A percentile compares a stretch with the other conserved stretches of the same genome.
phyloP scores from a whole-genome alignment of 1,140 invertebrate genomes.

The Bombus huntii region DNA sequence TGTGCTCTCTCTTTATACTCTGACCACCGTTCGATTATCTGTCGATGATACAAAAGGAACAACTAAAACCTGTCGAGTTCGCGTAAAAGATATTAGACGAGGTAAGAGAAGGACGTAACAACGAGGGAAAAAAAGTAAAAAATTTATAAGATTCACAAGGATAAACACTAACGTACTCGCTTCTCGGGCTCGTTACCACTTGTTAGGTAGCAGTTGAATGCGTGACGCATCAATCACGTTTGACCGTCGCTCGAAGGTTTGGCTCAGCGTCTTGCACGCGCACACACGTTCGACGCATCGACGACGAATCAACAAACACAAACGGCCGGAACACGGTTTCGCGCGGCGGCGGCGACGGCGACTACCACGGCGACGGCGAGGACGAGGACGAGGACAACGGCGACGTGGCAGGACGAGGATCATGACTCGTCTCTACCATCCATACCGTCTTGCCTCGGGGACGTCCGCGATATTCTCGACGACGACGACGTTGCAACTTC shows the following conservation, averaged over 20 bases:
- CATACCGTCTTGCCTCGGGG: slow-evolving; percentile 37
- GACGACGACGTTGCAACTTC: not conserved
- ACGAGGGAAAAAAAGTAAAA: not conserved
- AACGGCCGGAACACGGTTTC: slow-evolving; percentile 29
- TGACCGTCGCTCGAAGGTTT: slow-evolving; percentile 18
- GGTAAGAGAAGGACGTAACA: not conserved
- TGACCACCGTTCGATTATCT: not conserved
- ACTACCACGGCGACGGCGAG: slow-evolving; percentile 31
- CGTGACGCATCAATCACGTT: slow-evolving; percentile 46
- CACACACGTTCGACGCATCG: slow-evolving; percentile 19
- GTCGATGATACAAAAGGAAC: not conserved
- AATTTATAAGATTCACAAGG: too few species aligned
- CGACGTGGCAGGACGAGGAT: slow-evolving; percentile 41
- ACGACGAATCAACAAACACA: slow-evolving; percentile 32
- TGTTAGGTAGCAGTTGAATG: slow-evolving; percentile 42
- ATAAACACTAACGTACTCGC: slow-evolving; percentile 32
- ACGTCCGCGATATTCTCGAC: slow-evolving; percentile 23
- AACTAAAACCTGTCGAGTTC: not conserved
- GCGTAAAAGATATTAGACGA: not conserved
- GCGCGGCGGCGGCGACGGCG: slow-evolving; percentile 46
- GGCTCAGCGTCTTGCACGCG: slow-evolving; percentile 40
- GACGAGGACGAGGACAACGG: slow-evolving; percentile 43
- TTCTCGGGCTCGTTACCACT: slow-evolving; percentile 40
- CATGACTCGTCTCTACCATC: slow-evolving; percentile 50
- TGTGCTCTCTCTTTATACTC: not conserved